phyloP scores from a whole-genome alignment of 2,888 invertebrate genomes.

The Sesamia inferens region DNA sequence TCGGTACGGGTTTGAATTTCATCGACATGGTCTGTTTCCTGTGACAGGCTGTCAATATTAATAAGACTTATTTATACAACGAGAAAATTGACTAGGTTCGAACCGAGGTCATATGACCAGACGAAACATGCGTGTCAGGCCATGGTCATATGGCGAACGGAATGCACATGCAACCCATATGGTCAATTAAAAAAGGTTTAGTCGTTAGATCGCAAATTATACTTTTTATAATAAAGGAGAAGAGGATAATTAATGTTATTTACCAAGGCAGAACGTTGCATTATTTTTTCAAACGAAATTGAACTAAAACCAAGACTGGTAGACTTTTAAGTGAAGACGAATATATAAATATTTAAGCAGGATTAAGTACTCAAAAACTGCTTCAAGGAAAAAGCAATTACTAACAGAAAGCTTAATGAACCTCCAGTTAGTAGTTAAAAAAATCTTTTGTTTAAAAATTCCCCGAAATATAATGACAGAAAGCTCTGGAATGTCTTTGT shows the following conservation, averaged over 20 bases:
- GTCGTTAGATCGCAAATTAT: slow-evolving; percentile 30
- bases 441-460: slow-evolving; percentile 10
- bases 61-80: background rate
- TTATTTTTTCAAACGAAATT: background rate
- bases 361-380: background rate
- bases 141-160: slow-evolving; percentile 33
- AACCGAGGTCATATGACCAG: slow-evolving; percentile 21
- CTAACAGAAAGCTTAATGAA: background rate
- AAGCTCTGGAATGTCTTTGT: slow-evolving; percentile 22
- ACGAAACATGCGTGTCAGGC: slow-evolving; percentile 34
- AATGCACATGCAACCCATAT: slow-evolving; percentile 46
- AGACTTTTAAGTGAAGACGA: background rate
- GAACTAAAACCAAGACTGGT: background rate
- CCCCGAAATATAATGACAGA: slow-evolving; percentile 22
- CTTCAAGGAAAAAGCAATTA: background rate
- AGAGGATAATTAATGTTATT: too few relatives aligned
- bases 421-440: background rate
- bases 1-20: slow-evolving; percentile 10
- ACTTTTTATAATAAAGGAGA: slow-evolving; percentile 45
- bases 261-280: background rate
- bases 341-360: background rate
- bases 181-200: slow-evolving; percentile 34
- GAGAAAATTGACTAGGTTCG: slow-evolving; percentile 3
- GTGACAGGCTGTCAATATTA: background rate
- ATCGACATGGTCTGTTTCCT: too few relatives aligned